Evolutionary conservation across 1,140 invertebrate genomes (phyloP).

Genomic region (Galendromus occidentalis): DNA sequence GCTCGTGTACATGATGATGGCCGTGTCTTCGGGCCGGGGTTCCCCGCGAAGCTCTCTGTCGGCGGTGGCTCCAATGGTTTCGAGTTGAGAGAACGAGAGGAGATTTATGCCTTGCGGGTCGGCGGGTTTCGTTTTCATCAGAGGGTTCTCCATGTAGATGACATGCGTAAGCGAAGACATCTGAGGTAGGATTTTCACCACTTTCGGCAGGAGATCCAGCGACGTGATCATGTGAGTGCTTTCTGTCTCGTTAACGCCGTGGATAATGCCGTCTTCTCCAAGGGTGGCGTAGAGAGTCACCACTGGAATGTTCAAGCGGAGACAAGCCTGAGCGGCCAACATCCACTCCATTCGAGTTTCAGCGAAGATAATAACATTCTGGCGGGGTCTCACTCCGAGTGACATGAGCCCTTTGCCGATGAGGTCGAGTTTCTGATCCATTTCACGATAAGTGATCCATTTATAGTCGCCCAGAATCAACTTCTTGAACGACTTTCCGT

Average conservation of each 20-base stretch:
- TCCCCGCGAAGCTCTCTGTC: constrained; percentile 20
- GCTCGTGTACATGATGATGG: constrained; percentile 90
- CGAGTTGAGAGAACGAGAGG: constrained; percentile 21
- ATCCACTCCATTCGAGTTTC: constrained; percentile 96
- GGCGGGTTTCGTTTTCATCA: constrained; percentile 19
- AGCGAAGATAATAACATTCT: constrained; percentile 76
- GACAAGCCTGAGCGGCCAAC: constrained; percentile 45
- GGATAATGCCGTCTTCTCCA: constrained; percentile 82
- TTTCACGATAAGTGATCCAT: constrained; percentile 66
- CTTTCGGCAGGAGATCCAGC: constrained; percentile 20
- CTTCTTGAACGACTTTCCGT: constrained; percentile 26
- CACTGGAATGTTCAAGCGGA: constrained; percentile 34
- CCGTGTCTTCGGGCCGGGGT: constrained; percentile 52
- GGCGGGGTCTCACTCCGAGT: constrained; percentile 37
- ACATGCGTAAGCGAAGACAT: constrained; percentile 38
- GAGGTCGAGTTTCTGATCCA: constrained; percentile 45
- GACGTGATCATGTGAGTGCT: constrained; percentile 35
- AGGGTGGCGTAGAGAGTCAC: constrained; percentile 92
- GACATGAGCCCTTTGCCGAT: constrained; percentile 56
- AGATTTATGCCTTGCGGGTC: constrained; percentile 19
- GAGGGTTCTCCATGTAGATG: constrained; percentile 67
- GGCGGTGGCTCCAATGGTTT: constrained; percentile 21
- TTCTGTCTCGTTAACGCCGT: constrained; percentile 90
- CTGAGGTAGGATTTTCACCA: constrained; percentile 18
- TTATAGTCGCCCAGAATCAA: constrained; percentile 79